Evolutionary conservation across 1,140 invertebrate genomes (phyloP).

Genomic region (Megathymus violae): DNA sequence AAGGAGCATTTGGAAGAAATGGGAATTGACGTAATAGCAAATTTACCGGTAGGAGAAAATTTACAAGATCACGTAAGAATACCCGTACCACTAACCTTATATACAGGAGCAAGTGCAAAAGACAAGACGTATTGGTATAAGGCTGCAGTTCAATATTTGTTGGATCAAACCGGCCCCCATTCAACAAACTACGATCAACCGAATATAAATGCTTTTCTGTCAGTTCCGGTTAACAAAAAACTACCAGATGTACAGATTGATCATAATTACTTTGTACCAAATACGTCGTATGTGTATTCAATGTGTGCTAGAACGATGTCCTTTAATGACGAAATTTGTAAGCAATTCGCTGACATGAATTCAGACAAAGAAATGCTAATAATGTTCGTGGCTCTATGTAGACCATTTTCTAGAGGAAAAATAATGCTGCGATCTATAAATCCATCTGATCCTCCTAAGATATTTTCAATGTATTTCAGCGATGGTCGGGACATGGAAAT

Average conservation of each 20-base stretch:
- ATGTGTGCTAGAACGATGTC: slow-evolving; percentile 59
- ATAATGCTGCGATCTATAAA: slow-evolving; percentile 86
- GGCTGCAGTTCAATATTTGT: slow-evolving; percentile 62
- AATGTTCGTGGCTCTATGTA: slow-evolving; percentile 69
- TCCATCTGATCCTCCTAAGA: slow-evolving; percentile 87
- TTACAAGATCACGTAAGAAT: slow-evolving; percentile 90
- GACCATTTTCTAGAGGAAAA: slow-evolving; percentile 65
- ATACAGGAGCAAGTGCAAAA: slow-evolving; percentile 77
- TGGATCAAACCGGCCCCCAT: slow-evolving; percentile 65
- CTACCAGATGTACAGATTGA: slow-evolving; percentile 86
- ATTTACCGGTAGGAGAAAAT: slow-evolving; percentile 90
- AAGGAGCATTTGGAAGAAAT: slow-evolving; percentile 84
- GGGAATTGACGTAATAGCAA: slow-evolving; percentile 84
- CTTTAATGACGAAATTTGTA: slow-evolving; percentile 90
- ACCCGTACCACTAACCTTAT: slow-evolving; percentile 85
- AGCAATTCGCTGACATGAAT: slow-evolving; percentile 86
- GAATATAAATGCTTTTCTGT: slow-evolving; percentile 82
- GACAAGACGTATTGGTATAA: slow-evolving; percentile 59
- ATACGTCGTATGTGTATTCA: slow-evolving; percentile 76
- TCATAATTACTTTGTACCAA: slow-evolving; percentile 84
- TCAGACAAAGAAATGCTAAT: slow-evolving; percentile 65
- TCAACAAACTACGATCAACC: slow-evolving; percentile 74
- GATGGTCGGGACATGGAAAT: slow-evolving; percentile 63
- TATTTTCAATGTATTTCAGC: slow-evolving; percentile 72
- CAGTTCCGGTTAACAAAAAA: slow-evolving; percentile 83